Evolutionary conservation across 2,797 vertebrate genomes (phyloP).

Genomic region (Myripristis murdjan): DNA sequence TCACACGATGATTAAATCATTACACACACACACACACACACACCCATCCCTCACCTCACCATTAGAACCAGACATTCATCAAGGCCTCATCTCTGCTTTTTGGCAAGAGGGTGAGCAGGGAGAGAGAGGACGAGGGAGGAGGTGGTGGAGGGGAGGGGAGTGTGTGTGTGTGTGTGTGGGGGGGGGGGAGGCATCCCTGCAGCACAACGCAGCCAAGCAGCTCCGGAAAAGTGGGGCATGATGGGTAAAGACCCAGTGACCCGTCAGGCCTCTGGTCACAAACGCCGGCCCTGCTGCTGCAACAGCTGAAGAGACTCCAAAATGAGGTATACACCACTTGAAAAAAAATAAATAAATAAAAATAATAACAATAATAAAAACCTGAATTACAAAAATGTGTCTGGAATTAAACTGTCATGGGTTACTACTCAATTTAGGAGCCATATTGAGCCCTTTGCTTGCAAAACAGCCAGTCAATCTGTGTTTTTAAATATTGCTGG

Average conservation of each 20-base stretch:
- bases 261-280: conserved; percentile 32
- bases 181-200: conserved; percentile 13
- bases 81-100: conserved; percentile 31
- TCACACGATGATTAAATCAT: conserved; percentile 76
- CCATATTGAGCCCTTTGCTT: no score
- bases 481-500: conserved; percentile 8
- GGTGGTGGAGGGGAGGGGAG: no score
- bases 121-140: conserved; percentile 11
- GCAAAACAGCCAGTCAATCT: no score
- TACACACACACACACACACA: conserved; percentile 28
- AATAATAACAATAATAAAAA: no score
- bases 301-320: conserved; percentile 27
- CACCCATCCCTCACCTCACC: conserved; percentile 49
- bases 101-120: conserved; percentile 34
- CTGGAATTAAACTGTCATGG: no score
- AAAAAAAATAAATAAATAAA: no score
- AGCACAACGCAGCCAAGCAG: conserved; percentile 25
- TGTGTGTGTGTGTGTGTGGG: no score
- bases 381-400: neutral
- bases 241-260: conserved; percentile 65
- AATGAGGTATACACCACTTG: neutral
- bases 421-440: neutral
- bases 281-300: conserved; percentile 15
- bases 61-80: conserved; percentile 72
- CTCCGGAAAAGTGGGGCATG: conserved; percentile 46